A percentile compares a stretch with the other conserved stretches of the same genome.
Evolutionary conservation across 1,140 invertebrate genomes (phyloP).

Genomic region (Theocolax elegans): DNA sequence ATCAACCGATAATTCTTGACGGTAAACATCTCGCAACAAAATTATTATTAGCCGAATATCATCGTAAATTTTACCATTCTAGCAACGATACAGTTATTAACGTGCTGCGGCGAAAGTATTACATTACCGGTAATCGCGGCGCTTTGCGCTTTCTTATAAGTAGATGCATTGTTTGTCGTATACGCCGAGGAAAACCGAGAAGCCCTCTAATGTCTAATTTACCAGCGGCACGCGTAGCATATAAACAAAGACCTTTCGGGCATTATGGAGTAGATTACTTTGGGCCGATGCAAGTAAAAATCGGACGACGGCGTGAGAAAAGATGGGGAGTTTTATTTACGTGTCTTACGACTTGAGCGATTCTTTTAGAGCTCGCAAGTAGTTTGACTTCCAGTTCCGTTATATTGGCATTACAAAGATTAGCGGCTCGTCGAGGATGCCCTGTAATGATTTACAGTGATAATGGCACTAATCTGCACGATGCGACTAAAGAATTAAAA

Average conservation of each 20-base stretch:
- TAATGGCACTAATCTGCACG: conserved; percentile 55
- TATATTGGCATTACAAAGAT: conserved; percentile 46
- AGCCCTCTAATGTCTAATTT: conserved; percentile 22
- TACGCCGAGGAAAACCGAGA: not conserved
- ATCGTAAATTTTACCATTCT: conserved; percentile 35
- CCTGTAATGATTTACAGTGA: conserved; percentile 44
- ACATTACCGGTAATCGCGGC: conserved; percentile 39
- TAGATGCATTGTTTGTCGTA: not conserved
- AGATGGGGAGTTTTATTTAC: conserved; percentile 55
- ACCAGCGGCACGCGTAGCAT: conserved; percentile 6
- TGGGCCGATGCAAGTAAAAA: conserved; percentile 48
- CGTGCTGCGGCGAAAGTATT: conserved; percentile 46
- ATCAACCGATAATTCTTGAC: conserved; percentile 34
- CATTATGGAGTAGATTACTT: conserved; percentile 54
- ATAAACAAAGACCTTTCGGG: conserved; percentile 45
- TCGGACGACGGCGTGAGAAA: conserved; percentile 49
- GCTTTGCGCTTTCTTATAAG: not conserved
- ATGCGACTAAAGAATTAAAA: too few species aligned
- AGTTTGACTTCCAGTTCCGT: conserved; percentile 41
- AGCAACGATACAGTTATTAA: conserved; percentile 45
- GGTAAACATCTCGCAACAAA: not conserved
- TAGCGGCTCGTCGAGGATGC: conserved; percentile 45
- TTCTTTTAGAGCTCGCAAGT: conserved; percentile 47
- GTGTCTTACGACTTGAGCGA: conserved; percentile 45
- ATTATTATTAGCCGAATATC: conserved; percentile 39